Evolutionary conservation across 2,113 vertebrate species (phyloP).

Genomic region (Greenwoodochromis staneri): DNA sequence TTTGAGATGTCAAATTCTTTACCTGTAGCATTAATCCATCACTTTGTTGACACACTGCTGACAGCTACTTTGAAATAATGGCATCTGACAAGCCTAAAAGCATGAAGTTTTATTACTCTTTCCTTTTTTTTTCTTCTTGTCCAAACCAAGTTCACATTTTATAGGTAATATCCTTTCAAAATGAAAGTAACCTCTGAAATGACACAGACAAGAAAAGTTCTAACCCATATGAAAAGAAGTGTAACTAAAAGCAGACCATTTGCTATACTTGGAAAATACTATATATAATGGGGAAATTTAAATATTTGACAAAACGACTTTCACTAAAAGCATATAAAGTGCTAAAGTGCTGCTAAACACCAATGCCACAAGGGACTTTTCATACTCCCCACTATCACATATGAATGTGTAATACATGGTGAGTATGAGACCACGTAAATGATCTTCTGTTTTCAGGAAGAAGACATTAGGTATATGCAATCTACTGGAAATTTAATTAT

Average conservation of each 20-base stretch:
- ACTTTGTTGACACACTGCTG: background rate
- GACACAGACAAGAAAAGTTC: background rate
- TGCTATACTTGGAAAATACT: background rate
- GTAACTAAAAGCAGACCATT: background rate
- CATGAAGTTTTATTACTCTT: slow-evolving; percentile 21
- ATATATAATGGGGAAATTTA: background rate
- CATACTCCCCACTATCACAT: background rate
- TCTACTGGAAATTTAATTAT: background rate
- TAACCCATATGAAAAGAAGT: background rate
- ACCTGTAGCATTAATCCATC: slow-evolving; percentile 28
- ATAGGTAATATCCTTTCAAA: background rate
- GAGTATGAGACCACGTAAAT: background rate
- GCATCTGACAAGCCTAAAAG: slow-evolving; percentile 36
- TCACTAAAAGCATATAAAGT: background rate
- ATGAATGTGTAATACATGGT: background rate
- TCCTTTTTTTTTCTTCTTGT: background rate
- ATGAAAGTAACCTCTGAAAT: background rate
- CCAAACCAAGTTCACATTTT: background rate
- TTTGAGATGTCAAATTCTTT: background rate
- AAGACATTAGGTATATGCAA: background rate
- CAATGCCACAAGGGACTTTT: background rate
- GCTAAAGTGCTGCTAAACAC: background rate
- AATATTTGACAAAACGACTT: background rate
- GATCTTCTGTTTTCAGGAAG: background rate
- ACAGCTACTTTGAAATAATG: slow-evolving; percentile 38